These are phyloP conservation scores for Panthera uncia DNA, from an alignment of 2,113 vertebrate species.

Conservation along the genomic window DNA sequence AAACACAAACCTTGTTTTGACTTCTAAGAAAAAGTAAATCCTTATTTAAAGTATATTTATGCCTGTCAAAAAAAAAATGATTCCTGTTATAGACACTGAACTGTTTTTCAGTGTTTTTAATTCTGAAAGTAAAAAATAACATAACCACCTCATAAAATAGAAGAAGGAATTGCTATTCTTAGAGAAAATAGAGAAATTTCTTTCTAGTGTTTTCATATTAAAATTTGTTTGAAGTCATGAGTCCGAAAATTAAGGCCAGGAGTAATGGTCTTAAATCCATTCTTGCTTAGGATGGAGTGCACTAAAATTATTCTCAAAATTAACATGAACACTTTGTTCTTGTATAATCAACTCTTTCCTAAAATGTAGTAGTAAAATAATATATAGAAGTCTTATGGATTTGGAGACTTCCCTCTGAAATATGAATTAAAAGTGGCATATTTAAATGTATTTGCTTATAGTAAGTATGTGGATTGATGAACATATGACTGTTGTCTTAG, in stretches of 20 bases:
- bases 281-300: not conserved
- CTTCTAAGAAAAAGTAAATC: not conserved
- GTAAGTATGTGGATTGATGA: not conserved
- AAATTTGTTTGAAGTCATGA: not conserved
- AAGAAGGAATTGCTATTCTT: not conserved
- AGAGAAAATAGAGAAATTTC: not conserved
- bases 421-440: not conserved
- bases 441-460: not conserved
- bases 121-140: not conserved
- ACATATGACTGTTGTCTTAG: not conserved
- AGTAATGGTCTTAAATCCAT: not conserved
- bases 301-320: not conserved
- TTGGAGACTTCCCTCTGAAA: not conserved
- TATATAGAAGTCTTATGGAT: not conserved
- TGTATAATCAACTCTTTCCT: not conserved
- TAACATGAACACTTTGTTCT: not conserved
- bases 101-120: not conserved
- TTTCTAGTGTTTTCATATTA: not conserved
- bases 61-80: conserved; percentile 3
- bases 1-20: not conserved
- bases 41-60: not conserved
- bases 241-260: not conserved
- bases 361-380: conserved; percentile 1
- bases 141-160: not conserved
- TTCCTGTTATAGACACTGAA: not conserved